A percentile compares a stretch with the other conserved stretches of the same genome.
phyloP scores from a whole-genome alignment of 2,113 vertebrate genomes.

The Proteles cristata region DNA sequence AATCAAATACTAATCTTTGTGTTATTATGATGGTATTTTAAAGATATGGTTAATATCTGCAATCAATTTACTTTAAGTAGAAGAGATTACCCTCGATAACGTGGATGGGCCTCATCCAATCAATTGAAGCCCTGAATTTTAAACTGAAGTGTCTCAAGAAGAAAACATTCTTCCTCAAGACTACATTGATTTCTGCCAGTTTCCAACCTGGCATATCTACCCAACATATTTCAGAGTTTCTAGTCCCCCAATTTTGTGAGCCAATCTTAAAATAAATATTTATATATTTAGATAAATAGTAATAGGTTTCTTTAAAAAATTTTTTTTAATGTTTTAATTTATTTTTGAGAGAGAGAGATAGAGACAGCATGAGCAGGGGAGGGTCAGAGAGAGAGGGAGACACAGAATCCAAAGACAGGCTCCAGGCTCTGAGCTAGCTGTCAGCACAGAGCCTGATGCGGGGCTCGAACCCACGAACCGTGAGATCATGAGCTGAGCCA shows the following conservation, averaged over 20 bases:
- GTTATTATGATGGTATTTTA: background rate
- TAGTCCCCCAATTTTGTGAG: background rate
- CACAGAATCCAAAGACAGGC: no score
- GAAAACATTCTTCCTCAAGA: background rate
- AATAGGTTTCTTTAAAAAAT: background rate
- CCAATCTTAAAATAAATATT: background rate
- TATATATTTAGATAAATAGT: background rate
- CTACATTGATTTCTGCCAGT: background rate
- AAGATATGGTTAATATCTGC: background rate
- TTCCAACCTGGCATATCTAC: background rate
- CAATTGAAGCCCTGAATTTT: background rate
- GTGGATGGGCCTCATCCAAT: background rate
- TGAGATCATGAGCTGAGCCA: no score
- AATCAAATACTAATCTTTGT: background rate
- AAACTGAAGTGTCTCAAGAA: conserved; percentile 5
- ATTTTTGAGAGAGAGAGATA: no score
- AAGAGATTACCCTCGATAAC: background rate
- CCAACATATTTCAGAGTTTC: background rate
- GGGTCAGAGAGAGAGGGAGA: no score
- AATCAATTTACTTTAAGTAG: background rate
- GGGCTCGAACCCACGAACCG: no score
- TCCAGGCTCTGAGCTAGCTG: no score
- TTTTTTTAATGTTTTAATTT: no score
- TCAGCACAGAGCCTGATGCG: no score
- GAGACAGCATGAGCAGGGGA: no score